These are phyloP conservation scores for Campoletis raptor DNA, from an alignment of 2,888 invertebrate genomes.

Conservation along the genomic window DNA sequence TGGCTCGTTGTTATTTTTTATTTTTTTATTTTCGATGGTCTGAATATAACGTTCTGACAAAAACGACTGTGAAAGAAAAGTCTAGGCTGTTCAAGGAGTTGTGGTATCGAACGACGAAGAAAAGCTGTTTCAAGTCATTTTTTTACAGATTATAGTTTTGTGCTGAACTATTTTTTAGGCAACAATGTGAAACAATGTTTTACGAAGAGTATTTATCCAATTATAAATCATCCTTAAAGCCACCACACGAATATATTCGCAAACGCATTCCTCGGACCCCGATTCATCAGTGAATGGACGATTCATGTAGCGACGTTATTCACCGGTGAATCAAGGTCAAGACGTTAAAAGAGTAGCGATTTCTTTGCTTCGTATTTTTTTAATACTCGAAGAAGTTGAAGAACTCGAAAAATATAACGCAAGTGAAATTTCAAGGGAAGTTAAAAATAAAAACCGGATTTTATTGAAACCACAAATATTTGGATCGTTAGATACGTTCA, in stretches of 20 bases:
- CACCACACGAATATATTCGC: not conserved
- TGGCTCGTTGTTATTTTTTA: not conserved
- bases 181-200: not conserved
- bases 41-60: not conserved
- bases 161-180: not conserved
- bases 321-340: not conserved
- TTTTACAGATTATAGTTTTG: not conserved
- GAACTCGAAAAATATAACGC: not conserved
- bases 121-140: not conserved
- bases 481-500: too few species aligned
- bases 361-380: not conserved
- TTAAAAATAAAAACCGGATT: not conserved
- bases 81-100: not conserved
- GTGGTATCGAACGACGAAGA: not conserved
- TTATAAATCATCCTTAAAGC: not conserved
- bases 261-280: not conserved
- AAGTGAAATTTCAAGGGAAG: not conserved
- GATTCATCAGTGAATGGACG: not conserved
- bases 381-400: not conserved
- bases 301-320: not conserved
- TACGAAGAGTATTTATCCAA: slow-evolving; percentile 8
- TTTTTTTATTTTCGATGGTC: not conserved
- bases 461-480: too few species aligned
- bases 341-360: not conserved
- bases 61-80: not conserved